Evolutionary conservation across 2,113 vertebrate species (phyloP).

Genomic region (Seriola rivoliana): DNA sequence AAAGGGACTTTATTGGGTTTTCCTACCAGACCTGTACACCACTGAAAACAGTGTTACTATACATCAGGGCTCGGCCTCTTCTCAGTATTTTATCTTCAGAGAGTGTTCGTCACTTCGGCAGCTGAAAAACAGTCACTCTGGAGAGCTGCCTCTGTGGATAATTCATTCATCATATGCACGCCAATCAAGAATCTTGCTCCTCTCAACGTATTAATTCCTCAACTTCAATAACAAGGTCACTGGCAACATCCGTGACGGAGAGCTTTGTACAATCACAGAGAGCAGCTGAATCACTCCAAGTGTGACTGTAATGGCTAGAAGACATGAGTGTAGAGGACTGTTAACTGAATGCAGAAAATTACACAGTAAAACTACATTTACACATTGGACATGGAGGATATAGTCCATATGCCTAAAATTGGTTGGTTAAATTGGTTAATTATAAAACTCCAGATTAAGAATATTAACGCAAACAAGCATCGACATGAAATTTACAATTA

Average conservation of each 20-base stretch:
- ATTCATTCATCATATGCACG: slow-evolving; percentile 35
- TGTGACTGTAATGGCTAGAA: neutral
- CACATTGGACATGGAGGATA: neutral
- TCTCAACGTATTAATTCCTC: slow-evolving; percentile 39
- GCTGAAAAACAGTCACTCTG: slow-evolving; percentile 7
- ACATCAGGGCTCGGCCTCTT: neutral
- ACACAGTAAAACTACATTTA: neutral
- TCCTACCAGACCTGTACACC: no score
- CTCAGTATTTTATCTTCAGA: neutral
- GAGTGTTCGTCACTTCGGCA: neutral
- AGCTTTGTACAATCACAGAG: slow-evolving; percentile 1
- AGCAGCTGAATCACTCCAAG: slow-evolving; percentile 15
- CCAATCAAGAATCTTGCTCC: slow-evolving; percentile 45
- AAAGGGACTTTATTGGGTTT: no score
- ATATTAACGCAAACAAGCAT: neutral
- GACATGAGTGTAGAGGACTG: neutral
- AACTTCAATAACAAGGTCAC: slow-evolving; percentile 55
- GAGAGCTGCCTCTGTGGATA: neutral
- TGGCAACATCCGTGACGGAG: slow-evolving; percentile 3
- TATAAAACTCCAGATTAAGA: neutral
- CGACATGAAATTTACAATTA: no score
- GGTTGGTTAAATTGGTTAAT: neutral
- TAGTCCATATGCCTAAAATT: neutral
- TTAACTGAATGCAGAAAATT: neutral
- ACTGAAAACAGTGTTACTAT: no score